A percentile compares a stretch with the other conserved stretches of the same genome.
Evolutionary conservation across 92 coral and sea anemone species (phyloP).

Genomic region (Micromussa lordhowensis): DNA sequence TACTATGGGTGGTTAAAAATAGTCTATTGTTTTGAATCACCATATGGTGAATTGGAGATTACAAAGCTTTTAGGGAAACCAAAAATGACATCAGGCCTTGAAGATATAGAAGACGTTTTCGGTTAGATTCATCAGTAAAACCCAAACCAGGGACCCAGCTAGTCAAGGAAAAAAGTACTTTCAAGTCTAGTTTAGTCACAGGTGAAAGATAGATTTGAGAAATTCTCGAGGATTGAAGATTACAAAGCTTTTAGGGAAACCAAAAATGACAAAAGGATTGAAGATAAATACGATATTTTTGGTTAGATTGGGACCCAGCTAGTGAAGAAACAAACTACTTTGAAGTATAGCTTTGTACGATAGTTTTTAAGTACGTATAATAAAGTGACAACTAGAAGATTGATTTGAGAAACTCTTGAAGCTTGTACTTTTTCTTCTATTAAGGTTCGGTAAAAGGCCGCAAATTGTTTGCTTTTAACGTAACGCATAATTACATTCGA

Average conservation of each 20-base stretch:
- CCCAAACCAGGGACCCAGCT: background rate
- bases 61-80: background rate
- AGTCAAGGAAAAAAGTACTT: background rate
- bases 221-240: no score
- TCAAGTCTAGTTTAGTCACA: background rate
- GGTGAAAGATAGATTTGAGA: no score
- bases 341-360: background rate
- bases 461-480: background rate
- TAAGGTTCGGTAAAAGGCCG: background rate
- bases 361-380: background rate
- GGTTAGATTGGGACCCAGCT: background rate
- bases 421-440: background rate
- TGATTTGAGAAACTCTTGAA: background rate
- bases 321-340: background rate
- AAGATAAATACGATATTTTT: background rate
- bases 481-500: background rate
- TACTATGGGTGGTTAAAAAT: background rate
- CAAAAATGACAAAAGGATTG: background rate
- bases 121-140: no score
- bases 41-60: background rate
- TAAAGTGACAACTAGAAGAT: background rate
- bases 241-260: background rate
- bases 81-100: background rate
- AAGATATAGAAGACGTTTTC: background rate
- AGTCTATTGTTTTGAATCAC: background rate